Evolutionary conservation across 1,140 invertebrate species (phyloP), one percentile per base, ranked within the genome.

Genomic region (Cotesia vestalis): DNA sequence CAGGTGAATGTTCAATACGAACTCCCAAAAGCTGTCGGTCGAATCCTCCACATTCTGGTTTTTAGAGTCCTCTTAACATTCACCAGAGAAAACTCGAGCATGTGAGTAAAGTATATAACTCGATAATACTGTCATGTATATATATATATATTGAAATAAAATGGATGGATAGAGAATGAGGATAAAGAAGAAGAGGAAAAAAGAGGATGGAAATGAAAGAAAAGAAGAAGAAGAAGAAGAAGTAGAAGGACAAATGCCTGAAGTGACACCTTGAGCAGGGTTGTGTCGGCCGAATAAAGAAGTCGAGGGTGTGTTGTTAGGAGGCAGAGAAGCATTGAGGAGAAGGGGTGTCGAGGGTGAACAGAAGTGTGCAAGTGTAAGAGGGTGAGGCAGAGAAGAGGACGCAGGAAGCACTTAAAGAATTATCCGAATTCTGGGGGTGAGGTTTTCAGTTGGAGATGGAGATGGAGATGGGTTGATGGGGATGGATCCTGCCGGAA

Each of bases 361-460:
- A 46, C 40, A 46, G 40, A 11, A 46, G 6, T 11, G 6, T 11
- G 11, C 40, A 46, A 46, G 40, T 46, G 40, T 46, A 11, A 11
- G 75, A 74, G 77, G 76, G 79, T 76, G 73, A 76, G 76, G 73
- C 73, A 75, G 77, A 78, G 79, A 77, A 69, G 77, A 78, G 79
- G 78, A 69, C 78, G 77, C 82, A 85, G 81, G 81, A 86, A 87
- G 85, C 85, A 86, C 85, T 87, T 87, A 87, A 86, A 86, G 85
- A 87, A 87, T 87, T 86, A 87, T 87, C 85, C 81, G 84, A 86
- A 84, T 83, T 82, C 82, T 80, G 80, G 76, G 80, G 81, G 83
- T 81, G 82, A 81, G 79, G 80, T 79, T 75, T 83, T 78, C 78
- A 81, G 40, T 46, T 46, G 40, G 40, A 46, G 40, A 46, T 46